phyloP scores from a whole-genome alignment of 1,140 invertebrate species.

The Meloidogyne exigua region DNA sequence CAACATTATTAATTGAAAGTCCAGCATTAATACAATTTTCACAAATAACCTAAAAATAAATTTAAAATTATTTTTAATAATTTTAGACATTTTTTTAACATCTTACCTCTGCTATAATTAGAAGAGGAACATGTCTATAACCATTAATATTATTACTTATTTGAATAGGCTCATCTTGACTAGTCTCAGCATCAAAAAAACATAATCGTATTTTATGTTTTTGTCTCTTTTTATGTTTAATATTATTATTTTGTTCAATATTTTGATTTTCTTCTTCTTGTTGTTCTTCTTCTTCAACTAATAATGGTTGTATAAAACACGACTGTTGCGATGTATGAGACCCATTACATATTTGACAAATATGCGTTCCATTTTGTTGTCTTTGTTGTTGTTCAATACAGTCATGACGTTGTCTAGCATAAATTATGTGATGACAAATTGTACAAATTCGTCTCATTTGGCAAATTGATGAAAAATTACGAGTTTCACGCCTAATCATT shows the following conservation, averaged over 20 bases:
- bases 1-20: background rate
- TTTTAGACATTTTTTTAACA: too few species aligned
- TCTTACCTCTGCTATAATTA: too few species aligned
- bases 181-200: constrained; percentile 13
- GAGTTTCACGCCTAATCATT: background rate
- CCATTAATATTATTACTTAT: too few species aligned
- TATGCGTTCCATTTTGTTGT: background rate
- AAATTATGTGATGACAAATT: background rate
- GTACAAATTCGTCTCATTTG: background rate
- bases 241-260: background rate
- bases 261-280: too few species aligned
- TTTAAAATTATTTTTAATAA: too few species aligned
- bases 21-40: constrained; percentile 3
- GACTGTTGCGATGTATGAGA: background rate
- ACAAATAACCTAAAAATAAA: background rate
- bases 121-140: too few species aligned
- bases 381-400: background rate
- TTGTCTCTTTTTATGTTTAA: background rate
- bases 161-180: too few species aligned
- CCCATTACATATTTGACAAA: background rate
- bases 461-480: background rate
- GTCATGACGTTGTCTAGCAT: background rate
- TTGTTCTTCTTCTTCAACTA: constrained; percentile 11
- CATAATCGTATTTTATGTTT: background rate
- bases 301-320: constrained; percentile 15